phyloP scores from a whole-genome alignment of 2,113 vertebrate genomes.

The Cairina moschata region DNA sequence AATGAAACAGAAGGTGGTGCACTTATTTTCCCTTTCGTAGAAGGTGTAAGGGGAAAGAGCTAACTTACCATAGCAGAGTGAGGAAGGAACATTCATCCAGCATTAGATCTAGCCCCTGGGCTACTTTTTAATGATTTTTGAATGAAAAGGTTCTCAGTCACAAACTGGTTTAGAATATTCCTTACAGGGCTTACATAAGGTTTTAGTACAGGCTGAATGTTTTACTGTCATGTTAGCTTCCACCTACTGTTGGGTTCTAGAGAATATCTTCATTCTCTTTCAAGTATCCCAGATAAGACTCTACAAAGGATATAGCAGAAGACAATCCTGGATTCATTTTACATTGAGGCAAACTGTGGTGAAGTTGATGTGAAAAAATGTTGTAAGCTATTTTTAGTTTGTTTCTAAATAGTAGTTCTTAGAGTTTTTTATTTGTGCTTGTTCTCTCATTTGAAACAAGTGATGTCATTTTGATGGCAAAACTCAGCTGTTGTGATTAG shows the following conservation, averaged over 20 bases:
- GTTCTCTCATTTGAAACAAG: neutral
- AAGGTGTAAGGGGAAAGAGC: neutral
- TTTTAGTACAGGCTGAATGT: neutral
- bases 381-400: neutral
- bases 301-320: neutral
- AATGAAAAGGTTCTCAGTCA: neutral
- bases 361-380: neutral
- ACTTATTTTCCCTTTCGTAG: neutral
- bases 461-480: constrained; percentile 10
- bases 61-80: no score
- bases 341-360: neutral
- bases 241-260: neutral
- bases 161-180: neutral
- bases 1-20: neutral
- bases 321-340: neutral
- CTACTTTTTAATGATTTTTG: neutral
- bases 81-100: no score
- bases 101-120: no score
- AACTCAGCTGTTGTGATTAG: neutral
- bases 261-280: neutral
- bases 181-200: neutral
- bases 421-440: neutral
- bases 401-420: neutral
- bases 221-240: neutral
- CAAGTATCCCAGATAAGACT: neutral